A percentile compares a stretch with the other conserved stretches of the same genome.
phyloP scores from a whole-genome alignment of 2,888 invertebrate genomes.

The Xestia ashworthii region DNA sequence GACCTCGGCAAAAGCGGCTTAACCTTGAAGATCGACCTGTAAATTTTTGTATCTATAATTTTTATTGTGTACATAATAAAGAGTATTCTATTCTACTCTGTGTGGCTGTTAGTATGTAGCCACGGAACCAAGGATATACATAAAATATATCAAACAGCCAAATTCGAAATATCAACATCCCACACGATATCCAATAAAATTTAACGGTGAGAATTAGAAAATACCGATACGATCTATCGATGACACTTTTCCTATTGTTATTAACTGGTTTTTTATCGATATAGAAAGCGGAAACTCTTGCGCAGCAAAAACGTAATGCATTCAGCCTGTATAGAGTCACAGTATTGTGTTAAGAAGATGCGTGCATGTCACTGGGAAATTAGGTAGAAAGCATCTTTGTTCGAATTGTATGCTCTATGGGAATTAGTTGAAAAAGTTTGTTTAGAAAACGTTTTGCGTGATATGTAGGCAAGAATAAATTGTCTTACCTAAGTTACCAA shows the following conservation, averaged over 20 bases:
- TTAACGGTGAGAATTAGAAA: slow-evolving; percentile 65
- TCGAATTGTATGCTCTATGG: slow-evolving; percentile 25
- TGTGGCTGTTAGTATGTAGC: background rate
- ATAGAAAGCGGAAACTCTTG: slow-evolving; percentile 61
- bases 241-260: slow-evolving; percentile 67
- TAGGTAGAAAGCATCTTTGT: slow-evolving; percentile 53
- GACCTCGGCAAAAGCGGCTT: background rate
- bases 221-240: slow-evolving; percentile 42
- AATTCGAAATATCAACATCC: slow-evolving; percentile 20
- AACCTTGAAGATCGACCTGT: background rate
- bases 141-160: slow-evolving; percentile 10
- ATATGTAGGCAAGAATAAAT: background rate
- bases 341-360: slow-evolving; percentile 49
- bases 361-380: slow-evolving; percentile 28
- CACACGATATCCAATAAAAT: slow-evolving; percentile 21
- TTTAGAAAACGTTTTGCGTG: slow-evolving; percentile 6
- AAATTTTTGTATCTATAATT: too few relatives aligned
- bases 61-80: too few relatives aligned
- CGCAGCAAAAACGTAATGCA: slow-evolving; percentile 43
- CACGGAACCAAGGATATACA: background rate
- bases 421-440: slow-evolving; percentile 10
- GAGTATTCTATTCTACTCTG: too few relatives aligned
- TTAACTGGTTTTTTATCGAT: slow-evolving; percentile 55
- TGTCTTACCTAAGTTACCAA: background rate
- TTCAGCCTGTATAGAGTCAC: slow-evolving; percentile 29